A percentile compares a stretch with the other conserved stretches of the same genome.
phyloP scores from a whole-genome alignment of 2,888 invertebrate genomes.

The Pseudococcus viburni region DNA sequence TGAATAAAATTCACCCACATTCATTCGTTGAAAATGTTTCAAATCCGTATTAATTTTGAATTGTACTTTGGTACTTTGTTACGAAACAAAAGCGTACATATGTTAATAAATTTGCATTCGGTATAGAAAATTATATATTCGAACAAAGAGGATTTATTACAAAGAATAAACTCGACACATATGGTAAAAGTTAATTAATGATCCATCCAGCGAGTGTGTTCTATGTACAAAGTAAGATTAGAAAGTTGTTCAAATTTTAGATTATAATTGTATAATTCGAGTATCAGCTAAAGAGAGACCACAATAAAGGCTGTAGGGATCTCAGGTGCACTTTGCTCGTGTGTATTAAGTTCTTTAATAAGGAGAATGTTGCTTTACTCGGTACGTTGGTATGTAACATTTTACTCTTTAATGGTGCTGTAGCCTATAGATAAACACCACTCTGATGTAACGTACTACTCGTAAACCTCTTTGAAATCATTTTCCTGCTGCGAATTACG shows the following conservation, averaged over 20 bases:
- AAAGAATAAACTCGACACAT: constrained; percentile 24
- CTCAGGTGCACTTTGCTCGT: constrained; percentile 9
- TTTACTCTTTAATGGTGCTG: constrained; percentile 1
- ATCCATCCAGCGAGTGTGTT: constrained; percentile 36
- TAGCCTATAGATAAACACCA: constrained; percentile 5
- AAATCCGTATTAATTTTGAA: constrained; percentile 42
- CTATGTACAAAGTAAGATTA: constrained; percentile 34
- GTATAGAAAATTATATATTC: constrained; percentile 7
- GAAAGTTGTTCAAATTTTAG: constrained; percentile 44
- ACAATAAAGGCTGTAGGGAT: constrained; percentile 41
- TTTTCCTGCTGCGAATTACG: constrained; percentile 1
- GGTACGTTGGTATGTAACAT: constrained; percentile 25
- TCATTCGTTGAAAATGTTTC: background rate
- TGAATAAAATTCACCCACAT: background rate
- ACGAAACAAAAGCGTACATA: constrained; percentile 37
- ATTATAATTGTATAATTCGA: constrained; percentile 44
- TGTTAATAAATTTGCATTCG: constrained; percentile 21
- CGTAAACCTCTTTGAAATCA: constrained; percentile 5
- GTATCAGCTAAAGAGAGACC: constrained; percentile 25
- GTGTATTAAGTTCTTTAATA: constrained; percentile 49
- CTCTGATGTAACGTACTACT: constrained; percentile 1
- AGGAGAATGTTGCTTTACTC: constrained; percentile 19
- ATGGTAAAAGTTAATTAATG: constrained; percentile 53
- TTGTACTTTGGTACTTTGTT: constrained; percentile 39
- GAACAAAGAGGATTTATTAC: constrained; percentile 35